Percentiles rank a stretch among this genome's conserved stretches.
Evolutionary conservation across 1,140 invertebrate genomes (phyloP).

Genomic region (Marisa cornuarietis): DNA sequence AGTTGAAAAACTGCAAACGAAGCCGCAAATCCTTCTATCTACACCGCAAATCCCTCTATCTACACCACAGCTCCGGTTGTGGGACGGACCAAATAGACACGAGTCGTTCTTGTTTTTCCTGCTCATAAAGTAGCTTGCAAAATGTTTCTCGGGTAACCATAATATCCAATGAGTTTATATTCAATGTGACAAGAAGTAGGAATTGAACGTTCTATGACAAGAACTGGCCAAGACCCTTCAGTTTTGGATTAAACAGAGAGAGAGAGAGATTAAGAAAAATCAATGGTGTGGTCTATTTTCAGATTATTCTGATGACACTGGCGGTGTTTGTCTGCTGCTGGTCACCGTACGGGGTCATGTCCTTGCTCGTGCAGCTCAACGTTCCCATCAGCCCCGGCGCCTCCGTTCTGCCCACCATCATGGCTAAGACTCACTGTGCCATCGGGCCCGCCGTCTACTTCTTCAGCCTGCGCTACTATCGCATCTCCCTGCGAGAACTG

Average conservation of each 20-base stretch:
- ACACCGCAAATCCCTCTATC: no score
- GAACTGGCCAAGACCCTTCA: background rate
- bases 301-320: slow-evolving; percentile 23
- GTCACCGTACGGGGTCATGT: slow-evolving; percentile 20
- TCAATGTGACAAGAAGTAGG: background rate
- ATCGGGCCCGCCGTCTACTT: slow-evolving; percentile 84
- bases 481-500: slow-evolving; percentile 68
- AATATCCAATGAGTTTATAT: no score
- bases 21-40: no score
- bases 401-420: slow-evolving; percentile 14
- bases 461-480: slow-evolving; percentile 88
- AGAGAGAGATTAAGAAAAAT: background rate
- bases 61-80: no score
- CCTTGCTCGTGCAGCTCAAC: slow-evolving; percentile 7
- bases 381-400: background rate
- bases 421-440: slow-evolving; percentile 82
- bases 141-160: no score
- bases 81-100: no score
- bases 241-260: background rate
- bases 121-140: no score
- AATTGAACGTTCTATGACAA: background rate
- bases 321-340: slow-evolving; percentile 15
- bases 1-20: no score
- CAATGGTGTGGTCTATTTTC: background rate
- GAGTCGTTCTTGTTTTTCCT: no score